A percentile compares a stretch with the other conserved stretches of the same genome.
Evolutionary conservation across 2,797 vertebrate genomes (phyloP).

Genomic region (Falco biarmicus): DNA sequence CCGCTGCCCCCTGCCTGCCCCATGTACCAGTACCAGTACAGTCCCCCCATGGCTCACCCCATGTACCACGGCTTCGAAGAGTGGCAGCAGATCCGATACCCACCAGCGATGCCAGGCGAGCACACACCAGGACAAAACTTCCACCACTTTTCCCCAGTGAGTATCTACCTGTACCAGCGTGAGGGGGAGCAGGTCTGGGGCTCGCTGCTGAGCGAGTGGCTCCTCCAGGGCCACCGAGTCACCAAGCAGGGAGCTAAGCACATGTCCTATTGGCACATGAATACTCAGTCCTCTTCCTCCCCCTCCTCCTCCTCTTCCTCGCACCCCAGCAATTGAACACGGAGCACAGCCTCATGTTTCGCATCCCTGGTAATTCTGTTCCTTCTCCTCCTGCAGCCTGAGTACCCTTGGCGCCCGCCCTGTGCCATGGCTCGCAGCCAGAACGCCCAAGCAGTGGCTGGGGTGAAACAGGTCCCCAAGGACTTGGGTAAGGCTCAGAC

Average conservation of each 20-base stretch:
- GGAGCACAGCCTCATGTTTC: neutral
- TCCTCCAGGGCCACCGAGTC: neutral
- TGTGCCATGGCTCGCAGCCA: conserved; percentile 85
- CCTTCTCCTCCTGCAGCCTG: conserved; percentile 67
- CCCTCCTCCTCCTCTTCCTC: neutral
- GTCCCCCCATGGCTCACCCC: conserved; percentile 74
- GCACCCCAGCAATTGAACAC: fast-evolving
- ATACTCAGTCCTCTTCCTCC: neutral
- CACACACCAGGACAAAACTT: conserved; percentile 80
- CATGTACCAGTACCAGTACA: conserved; percentile 89
- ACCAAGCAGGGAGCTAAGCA: neutral
- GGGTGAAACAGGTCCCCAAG: conserved; percentile 84
- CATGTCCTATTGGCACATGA: neutral
- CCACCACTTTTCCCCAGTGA: conserved; percentile 82
- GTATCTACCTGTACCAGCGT: neutral
- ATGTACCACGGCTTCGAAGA: conserved; percentile 89
- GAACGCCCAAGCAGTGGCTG: conserved; percentile 80
- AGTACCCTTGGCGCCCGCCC: conserved; percentile 89
- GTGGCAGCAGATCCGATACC: conserved; percentile 92
- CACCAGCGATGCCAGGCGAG: conserved; percentile 82
- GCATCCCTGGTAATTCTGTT: neutral
- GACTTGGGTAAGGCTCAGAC: conserved; percentile 83
- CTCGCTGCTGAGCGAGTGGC: fast-evolving
- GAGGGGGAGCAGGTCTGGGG: fast-evolving
- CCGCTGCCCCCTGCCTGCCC: conserved; percentile 81